A percentile compares a stretch with the other conserved stretches of the same genome.
Conservation (phyloP, 30 jellyfish, hydroid and myxozoan genomes). For the Phacellophora camtschatica region DNA sequence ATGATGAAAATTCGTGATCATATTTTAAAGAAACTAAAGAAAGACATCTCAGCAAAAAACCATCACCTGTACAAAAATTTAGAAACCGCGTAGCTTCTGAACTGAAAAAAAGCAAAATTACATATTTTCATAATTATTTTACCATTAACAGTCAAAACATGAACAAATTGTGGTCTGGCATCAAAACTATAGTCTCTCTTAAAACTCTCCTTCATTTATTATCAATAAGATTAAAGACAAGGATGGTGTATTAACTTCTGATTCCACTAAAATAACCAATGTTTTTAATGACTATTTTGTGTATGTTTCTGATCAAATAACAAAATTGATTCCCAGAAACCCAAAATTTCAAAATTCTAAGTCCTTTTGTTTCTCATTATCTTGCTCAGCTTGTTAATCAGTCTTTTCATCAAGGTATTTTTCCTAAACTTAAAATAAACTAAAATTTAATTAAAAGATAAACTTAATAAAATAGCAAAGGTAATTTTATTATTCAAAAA, state of each 20-base stretch:
- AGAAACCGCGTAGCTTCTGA: not conserved
- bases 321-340: not conserved
- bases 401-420: not conserved
- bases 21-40: not conserved
- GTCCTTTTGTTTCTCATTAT: not conserved
- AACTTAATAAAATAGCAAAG: conserved; percentile 5
- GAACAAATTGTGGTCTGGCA: conserved; percentile 14
- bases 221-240: not conserved
- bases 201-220: not conserved
- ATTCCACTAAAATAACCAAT: too few species aligned
- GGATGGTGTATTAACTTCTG: not conserved
- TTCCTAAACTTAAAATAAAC: too few species aligned
- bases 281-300: not conserved
- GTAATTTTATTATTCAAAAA: not conserved
- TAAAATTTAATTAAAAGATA: too few species aligned
- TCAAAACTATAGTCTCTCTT: not conserved
- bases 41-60: not conserved
- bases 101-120: not conserved
- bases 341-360: not conserved
- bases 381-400: not conserved
- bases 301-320: not conserved
- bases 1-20: not conserved
- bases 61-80: too few species aligned
- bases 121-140: not conserved
- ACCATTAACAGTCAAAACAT: conserved; percentile 2